Base-by-base conservation (phyloP, 1,140 invertebrate genomes). In the Papilio polyxenes region DNA sequence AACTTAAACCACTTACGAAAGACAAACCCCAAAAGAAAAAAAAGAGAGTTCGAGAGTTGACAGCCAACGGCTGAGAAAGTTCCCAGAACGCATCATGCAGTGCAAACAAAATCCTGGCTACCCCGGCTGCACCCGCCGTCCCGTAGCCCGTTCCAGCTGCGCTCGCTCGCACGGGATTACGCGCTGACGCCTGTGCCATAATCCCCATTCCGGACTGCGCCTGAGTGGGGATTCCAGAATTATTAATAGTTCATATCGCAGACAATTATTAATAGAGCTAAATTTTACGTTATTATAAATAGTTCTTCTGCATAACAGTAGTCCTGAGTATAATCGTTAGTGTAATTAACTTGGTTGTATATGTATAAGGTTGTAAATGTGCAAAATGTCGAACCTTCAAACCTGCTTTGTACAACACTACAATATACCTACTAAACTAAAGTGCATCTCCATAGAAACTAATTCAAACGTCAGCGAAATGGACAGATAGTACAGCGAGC, bases 121-220 rank as follows among this genome's bases (percentile, higher is more conserved):
- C 15, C 53, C 15, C 37, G 72, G 72, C 23, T 17, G 37, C 72
- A 10, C 37, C 15, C 37, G 31, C 37, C 31, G 17, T 40, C 17
- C 7, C 44, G 40, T 37, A 31, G 37, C 37, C 8, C 40, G 17
- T 1, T 44, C 48, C 31, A 76, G 59, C n/a, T 83, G 83, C 79
- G 82, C 83, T 65, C 77, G 72, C 83, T 83, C 65, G 65, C 62
- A 82, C 69, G 83, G 83, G 82, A 84, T 84, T 84, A 84, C 75
- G 79, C 15, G 37, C 6, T 44, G 74, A 75, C 74, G 75, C 81
- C 79, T 83, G 80, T 78, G 82, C 81, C 81, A 44, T 86, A 86
- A 86, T 86, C 83, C 83, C 78, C 77, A 9, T 53, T 17, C 56
- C 82, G 65, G 85, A 84, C 80, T 62, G 74, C 72, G 48, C 75